phyloP scores from a whole-genome alignment of 2,797 vertebrate species.

The Synaphobranchus kaupii region DNA sequence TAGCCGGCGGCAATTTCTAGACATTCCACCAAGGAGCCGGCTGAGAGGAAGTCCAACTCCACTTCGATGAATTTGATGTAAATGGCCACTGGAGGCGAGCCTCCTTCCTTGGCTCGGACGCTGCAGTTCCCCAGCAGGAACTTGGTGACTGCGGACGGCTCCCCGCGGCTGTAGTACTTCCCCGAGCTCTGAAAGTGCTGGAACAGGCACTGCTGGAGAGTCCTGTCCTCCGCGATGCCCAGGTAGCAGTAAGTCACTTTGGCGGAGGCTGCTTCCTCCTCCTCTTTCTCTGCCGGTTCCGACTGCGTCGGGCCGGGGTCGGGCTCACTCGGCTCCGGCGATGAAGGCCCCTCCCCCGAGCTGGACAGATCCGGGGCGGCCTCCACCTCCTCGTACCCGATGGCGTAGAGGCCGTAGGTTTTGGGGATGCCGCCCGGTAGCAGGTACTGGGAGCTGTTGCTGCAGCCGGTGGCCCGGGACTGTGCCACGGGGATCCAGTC shows the following conservation, averaged over 20 bases:
- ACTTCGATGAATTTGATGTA: conserved; percentile 98
- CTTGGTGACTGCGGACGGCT: conserved; percentile 83
- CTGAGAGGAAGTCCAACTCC: conserved; percentile 98
- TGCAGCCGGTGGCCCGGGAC: conserved; percentile 81
- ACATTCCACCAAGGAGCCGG: conserved; percentile 96
- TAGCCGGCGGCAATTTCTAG: conserved; percentile 97
- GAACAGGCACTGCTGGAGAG: conserved; percentile 92
- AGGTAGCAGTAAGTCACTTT: conserved; percentile 93
- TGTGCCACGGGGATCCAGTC: conserved; percentile 93
- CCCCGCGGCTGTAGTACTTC: conserved; percentile 82
- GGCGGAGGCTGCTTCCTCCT: conserved; percentile 43
- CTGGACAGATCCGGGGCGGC: background rate
- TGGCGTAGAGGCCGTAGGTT: conserved; percentile 89
- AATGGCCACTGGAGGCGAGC: conserved; percentile 74
- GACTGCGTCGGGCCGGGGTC: conserved; percentile 61
- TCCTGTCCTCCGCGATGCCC: conserved; percentile 92
- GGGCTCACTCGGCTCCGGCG: conserved; percentile 18
- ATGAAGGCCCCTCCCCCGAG: conserved; percentile 5
- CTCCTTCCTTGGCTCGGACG: conserved; percentile 52
- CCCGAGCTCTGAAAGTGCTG: conserved; percentile 94
- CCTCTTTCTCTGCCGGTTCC: background rate
- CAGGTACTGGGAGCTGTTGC: conserved; percentile 85
- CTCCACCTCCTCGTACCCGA: conserved; percentile 80
- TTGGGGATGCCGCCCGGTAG: conserved; percentile 94
- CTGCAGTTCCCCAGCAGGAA: conserved; percentile 90